Conservation (phyloP, 1,140 invertebrate species). For the Procambarus clarkii region DNA sequence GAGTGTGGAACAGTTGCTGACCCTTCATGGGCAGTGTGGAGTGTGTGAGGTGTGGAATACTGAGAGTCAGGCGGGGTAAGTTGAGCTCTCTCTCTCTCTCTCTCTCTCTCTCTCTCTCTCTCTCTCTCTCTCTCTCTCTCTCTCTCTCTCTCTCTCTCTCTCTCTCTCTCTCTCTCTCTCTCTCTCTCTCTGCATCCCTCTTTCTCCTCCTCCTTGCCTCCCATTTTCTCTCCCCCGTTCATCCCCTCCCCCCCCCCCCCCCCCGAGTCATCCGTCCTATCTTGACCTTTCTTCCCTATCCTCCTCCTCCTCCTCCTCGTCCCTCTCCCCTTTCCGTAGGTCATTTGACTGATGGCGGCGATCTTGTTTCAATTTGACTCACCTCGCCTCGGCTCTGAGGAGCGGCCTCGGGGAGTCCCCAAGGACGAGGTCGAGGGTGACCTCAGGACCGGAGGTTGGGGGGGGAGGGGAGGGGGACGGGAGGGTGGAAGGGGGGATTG, state of each 20-base stretch:
- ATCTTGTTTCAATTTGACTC: slow-evolving; percentile 69
- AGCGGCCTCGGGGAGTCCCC: slow-evolving; percentile 10
- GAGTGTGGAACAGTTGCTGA: not conserved
- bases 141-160: not conserved
- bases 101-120: not conserved
- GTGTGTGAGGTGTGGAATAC: not conserved
- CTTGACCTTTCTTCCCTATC: not conserved
- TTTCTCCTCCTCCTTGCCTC: no score
- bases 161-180: not conserved
- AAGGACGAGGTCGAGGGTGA: slow-evolving; percentile 24
- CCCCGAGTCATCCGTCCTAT: no score
- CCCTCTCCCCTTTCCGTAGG: slow-evolving; percentile 7
- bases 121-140: not conserved
- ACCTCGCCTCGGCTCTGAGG: slow-evolving; percentile 29
- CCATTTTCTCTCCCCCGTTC: no score
- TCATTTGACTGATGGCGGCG: slow-evolving; percentile 64
- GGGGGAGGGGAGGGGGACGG: no score
- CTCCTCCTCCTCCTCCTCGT: slow-evolving; percentile 9
- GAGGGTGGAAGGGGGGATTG: no score
- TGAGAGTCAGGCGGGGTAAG: not conserved
- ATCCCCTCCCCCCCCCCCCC: no score
- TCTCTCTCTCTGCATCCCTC: no score
- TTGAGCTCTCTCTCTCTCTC: not conserved
- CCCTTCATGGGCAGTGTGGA: not conserved
- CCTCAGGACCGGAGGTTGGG: slow-evolving; percentile 34